Conservation (phyloP, 2,113 vertebrate genomes). For the Rissa tridactyla region DNA sequence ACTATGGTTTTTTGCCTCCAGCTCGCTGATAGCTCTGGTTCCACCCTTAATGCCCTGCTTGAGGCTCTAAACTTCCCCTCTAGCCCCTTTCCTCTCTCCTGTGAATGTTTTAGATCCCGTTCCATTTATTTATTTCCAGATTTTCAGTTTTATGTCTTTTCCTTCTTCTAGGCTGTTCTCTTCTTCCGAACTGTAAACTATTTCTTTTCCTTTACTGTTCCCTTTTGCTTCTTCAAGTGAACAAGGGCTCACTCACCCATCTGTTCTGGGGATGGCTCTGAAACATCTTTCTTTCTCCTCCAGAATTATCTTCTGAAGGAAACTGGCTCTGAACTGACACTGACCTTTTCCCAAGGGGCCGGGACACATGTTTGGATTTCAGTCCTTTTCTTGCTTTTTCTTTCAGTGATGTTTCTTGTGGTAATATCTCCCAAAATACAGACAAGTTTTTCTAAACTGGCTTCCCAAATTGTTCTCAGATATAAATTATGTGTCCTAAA, state of each 20-base stretch:
- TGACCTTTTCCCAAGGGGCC: background rate
- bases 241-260: background rate
- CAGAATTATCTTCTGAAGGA: background rate
- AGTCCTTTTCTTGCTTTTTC: background rate
- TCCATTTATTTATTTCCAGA: background rate
- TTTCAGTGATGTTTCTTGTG: background rate
- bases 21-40: background rate
- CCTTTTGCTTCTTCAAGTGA: background rate
- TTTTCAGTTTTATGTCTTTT: background rate
- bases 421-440: background rate
- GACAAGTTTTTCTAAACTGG: background rate
- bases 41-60: background rate
- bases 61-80: background rate
- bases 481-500: background rate
- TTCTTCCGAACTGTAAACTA: background rate
- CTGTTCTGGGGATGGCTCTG: background rate
- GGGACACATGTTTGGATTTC: background rate
- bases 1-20: background rate
- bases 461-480: slow-evolving; percentile 14
- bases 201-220: background rate
- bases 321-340: background rate
- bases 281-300: background rate
- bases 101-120: background rate
- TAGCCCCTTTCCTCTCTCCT: background rate
- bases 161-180: background rate